These are phyloP conservation scores for Bathynomus jamesi DNA, from an alignment of 1,140 invertebrate genomes.

Conservation along the genomic window DNA sequence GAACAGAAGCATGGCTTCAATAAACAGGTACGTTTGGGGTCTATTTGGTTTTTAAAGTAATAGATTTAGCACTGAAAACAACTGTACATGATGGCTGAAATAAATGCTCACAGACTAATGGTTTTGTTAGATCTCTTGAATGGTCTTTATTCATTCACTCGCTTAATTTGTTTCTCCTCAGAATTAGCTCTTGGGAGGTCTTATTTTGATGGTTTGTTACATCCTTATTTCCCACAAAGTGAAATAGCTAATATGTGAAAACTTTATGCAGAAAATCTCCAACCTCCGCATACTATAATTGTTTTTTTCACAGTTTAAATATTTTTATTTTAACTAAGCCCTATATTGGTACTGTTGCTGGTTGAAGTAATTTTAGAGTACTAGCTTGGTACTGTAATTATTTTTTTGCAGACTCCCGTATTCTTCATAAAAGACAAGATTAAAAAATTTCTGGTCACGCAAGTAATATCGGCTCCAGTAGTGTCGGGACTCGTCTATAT, in stretches of 20 bases:
- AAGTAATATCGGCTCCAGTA: conserved; percentile 71
- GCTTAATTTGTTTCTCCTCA: conserved; percentile 43
- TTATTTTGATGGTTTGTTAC: too few relatives aligned
- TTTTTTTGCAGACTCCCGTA: conserved; percentile 59
- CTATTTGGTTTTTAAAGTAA: neutral
- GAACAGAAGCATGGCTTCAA: conserved; percentile 98
- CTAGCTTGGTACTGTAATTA: too few relatives aligned
- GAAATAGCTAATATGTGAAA: too few relatives aligned
- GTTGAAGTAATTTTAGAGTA: too few relatives aligned
- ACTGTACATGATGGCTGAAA: neutral
- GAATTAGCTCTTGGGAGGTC: neutral
- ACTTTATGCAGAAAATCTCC: neutral
- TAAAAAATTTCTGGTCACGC: conserved; percentile 72
- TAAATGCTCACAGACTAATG: neutral
- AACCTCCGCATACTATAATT: neutral
- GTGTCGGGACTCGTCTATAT: conserved; percentile 75
- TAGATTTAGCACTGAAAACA: neutral
- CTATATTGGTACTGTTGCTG: neutral
- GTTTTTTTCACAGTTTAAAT: neutral
- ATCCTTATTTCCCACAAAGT: too few relatives aligned
- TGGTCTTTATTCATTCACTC: conserved; percentile 52
- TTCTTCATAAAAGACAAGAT: conserved; percentile 94
- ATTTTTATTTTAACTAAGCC: neutral
- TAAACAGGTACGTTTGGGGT: conserved; percentile 59
- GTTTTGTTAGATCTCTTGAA: neutral